Evolutionary conservation across 2,113 vertebrate species (phyloP), one percentile per base, ranked within the genome.

Genomic region (Colius striatus): DNA sequence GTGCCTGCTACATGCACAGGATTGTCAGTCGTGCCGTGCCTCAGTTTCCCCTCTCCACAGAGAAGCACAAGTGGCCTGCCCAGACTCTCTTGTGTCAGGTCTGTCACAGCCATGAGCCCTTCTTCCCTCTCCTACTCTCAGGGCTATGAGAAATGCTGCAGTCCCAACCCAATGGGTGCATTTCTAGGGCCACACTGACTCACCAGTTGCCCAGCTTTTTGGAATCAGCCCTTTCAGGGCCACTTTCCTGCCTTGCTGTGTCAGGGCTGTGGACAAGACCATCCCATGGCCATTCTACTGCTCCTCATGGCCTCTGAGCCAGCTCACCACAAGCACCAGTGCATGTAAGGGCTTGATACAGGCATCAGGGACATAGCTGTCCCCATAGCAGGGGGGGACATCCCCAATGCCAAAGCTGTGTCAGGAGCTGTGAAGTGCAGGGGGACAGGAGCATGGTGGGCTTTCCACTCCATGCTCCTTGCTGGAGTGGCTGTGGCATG

Each of bases 311-410:
- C 23, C 50, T 17, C 43, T 0, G 3, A 11, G 10, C 41, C 12
- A 1, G 34, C 70, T 62, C 43, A 1, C 34, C 3, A 1, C 1
- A 3, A 62, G 16, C 32, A n/a, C 6, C 0, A 0, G 21, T 0
- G 34, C 12, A 1, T 1, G 6, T 0, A 5, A 17, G 23, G 29
- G 50, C 55, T 29, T 16, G 27, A 18, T 1, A 62, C 76, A 29
- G 10, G 13, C 65, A 65, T 13, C 62, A 4, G 13, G 7, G 7
- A 26, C n/a, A 30, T 36, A 3, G 36, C 34, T 0, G 29, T 43
- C 50, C 54, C 21, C 32, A 0, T 1, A 18, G 20, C 0, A 5
- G 8, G 16, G 27, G 30, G 7, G 30, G 62, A 60, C 58, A 20
- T 13, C 27, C n/a, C 36, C 23, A 0, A 16, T 21, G 73, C 22